Evolutionary conservation across 2,888 invertebrate species (phyloP).

Genomic region (Pristionchus fissidentatus): DNA sequence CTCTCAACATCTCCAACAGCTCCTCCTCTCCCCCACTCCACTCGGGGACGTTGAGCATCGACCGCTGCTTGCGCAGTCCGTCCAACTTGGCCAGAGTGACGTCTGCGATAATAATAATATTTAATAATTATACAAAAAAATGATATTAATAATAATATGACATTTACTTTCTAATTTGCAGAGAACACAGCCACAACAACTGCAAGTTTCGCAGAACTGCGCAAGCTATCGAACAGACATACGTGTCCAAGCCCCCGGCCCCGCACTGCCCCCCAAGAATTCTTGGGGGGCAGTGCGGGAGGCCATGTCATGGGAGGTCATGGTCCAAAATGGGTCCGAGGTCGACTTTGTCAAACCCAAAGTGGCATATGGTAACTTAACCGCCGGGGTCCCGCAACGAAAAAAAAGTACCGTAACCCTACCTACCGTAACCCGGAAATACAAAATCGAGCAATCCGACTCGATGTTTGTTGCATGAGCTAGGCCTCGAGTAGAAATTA

Average conservation of each 20-base stretch:
- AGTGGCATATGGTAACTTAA: too few relatives aligned
- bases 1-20: constrained; percentile 50
- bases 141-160: neutral
- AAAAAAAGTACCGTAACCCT: too few relatives aligned
- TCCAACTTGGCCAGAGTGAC: constrained; percentile 54
- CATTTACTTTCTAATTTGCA: neutral
- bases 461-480: too few relatives aligned
- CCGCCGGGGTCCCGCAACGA: too few relatives aligned
- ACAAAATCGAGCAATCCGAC: too few relatives aligned
- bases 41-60: constrained; percentile 52
- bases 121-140: neutral
- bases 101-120: constrained; percentile 37
- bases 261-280: too few relatives aligned
- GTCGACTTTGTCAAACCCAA: too few relatives aligned
- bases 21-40: constrained; percentile 55
- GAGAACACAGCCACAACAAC: neutral
- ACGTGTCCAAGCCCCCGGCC: too few relatives aligned
- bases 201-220: neutral
- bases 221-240: too few relatives aligned
- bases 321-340: too few relatives aligned
- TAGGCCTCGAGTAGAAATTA: too few relatives aligned
- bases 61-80: constrained; percentile 55
- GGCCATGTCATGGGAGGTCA: neutral
- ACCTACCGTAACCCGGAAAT: too few relatives aligned
- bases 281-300: neutral